A percentile compares a stretch with the other conserved stretches of the same genome.
Conservation (phyloP, 2,888 invertebrate species). For the Mongoloraphidia duomilia region DNA sequence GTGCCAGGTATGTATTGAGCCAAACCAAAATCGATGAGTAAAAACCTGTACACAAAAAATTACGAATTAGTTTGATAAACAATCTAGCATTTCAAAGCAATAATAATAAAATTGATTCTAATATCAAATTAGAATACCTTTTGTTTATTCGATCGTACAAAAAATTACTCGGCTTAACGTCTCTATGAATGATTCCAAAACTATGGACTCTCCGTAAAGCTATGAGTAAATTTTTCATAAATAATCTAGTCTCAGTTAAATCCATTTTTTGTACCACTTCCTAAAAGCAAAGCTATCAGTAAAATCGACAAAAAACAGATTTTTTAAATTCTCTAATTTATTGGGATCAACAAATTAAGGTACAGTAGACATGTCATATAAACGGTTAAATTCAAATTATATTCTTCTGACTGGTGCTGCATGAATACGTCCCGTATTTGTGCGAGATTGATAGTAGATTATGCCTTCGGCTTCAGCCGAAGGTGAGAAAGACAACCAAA, state of each 20-base stretch:
- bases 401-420: too few species aligned
- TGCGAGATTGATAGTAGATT: too few species aligned
- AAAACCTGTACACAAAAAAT: slow-evolving; percentile 35
- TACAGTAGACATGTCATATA: background rate
- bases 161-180: slow-evolving; percentile 86
- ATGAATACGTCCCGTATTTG: slow-evolving; percentile 35
- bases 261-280: slow-evolving; percentile 62
- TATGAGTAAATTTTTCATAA: slow-evolving; percentile 65
- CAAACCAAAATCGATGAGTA: slow-evolving; percentile 80
- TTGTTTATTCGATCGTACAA: slow-evolving; percentile 59
- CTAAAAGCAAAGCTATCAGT: slow-evolving; percentile 29
- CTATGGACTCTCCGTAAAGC: slow-evolving; percentile 70
- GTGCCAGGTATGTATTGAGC: slow-evolving; percentile 39
- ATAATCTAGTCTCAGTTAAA: slow-evolving; percentile 52
- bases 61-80: slow-evolving; percentile 5
- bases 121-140: slow-evolving; percentile 29
- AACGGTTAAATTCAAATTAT: slow-evolving; percentile 54
- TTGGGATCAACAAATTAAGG: background rate
- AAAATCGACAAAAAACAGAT: slow-evolving; percentile 1
- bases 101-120: background rate
- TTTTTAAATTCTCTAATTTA: background rate
- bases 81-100: slow-evolving; percentile 1
- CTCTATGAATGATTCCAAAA: slow-evolving; percentile 75
- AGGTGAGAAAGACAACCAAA: too few species aligned
- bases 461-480: too few species aligned